These are phyloP conservation scores for Lysandra coridon DNA, from an alignment of 2,888 invertebrate genomes.

Conservation along the genomic window DNA sequence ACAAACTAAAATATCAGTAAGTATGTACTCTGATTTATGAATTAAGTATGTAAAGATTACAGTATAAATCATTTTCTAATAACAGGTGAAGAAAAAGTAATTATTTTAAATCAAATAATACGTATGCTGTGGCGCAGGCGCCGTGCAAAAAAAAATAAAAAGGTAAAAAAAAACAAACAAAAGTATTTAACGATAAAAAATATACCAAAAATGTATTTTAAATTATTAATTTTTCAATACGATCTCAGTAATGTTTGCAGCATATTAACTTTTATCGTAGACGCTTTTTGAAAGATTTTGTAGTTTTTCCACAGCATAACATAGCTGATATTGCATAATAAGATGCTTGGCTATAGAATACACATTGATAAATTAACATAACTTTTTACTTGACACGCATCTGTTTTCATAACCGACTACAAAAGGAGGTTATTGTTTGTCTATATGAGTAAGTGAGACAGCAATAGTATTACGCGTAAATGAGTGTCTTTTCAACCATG, in stretches of 20 bases:
- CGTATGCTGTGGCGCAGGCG: not conserved
- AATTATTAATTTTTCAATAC: conserved; percentile 22
- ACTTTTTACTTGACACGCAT: not conserved
- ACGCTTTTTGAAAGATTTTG: not conserved
- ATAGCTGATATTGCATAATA: not conserved
- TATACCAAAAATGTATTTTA: conserved; percentile 29
- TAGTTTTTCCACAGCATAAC: conserved; percentile 3
- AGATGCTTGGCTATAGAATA: not conserved
- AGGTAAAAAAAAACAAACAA: not conserved
- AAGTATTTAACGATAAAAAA: not conserved
- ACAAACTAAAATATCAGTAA: not conserved
- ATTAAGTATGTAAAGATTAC: not conserved
- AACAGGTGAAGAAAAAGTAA: not conserved
- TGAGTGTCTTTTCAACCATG: conserved; percentile 6
- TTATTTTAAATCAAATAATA: not conserved
- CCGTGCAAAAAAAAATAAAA: not conserved
- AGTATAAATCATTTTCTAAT: not conserved
- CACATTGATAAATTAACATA: not conserved
- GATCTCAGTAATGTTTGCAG: conserved; percentile 25
- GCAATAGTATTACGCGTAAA: conserved; percentile 1
- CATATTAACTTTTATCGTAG: not conserved
- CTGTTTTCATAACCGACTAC: not conserved
- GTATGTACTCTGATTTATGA: not conserved
- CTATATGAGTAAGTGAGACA: conserved; percentile 8
- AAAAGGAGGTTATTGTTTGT: not conserved